phyloP scores from a whole-genome alignment of 2,113 vertebrate genomes.

The Grantiella picta region DNA sequence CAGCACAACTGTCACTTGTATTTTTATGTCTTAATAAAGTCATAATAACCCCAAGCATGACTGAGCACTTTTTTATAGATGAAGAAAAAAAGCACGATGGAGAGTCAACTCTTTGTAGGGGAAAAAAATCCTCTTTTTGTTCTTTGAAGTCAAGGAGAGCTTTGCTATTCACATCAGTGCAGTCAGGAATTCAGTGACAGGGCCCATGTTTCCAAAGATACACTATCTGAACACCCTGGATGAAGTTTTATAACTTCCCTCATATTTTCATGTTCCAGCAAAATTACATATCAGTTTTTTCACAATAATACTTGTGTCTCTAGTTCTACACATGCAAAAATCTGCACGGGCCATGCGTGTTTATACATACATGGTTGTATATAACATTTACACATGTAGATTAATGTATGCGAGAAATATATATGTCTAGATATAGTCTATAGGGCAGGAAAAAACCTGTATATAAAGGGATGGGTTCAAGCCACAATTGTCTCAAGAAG shows the following conservation, averaged over 20 bases:
- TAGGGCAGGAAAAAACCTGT: neutral
- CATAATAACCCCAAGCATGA: neutral
- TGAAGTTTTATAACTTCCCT: neutral
- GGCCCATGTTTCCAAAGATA: neutral
- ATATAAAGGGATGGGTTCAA: neutral
- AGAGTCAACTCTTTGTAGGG: neutral
- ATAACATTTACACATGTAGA: neutral
- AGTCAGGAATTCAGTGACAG: neutral
- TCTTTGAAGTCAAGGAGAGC: neutral
- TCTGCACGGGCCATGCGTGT: neutral
- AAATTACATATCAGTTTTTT: neutral
- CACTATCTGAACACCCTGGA: neutral
- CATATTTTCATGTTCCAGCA: neutral
- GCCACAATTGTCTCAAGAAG: neutral
- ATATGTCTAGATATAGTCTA: neutral
- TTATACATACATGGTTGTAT: neutral
- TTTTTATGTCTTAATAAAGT: constrained; percentile 13
- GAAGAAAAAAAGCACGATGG: neutral
- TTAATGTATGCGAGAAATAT: neutral
- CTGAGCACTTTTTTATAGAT: neutral
- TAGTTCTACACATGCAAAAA: neutral
- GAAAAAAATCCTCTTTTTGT: neutral
- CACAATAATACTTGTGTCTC: neutral
- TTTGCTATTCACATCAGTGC: neutral
- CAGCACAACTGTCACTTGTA: neutral